Percentiles rank a stretch among this genome's conserved stretches.
phyloP scores from a whole-genome alignment of 2,888 invertebrate genomes.

The Athalia circularis region DNA sequence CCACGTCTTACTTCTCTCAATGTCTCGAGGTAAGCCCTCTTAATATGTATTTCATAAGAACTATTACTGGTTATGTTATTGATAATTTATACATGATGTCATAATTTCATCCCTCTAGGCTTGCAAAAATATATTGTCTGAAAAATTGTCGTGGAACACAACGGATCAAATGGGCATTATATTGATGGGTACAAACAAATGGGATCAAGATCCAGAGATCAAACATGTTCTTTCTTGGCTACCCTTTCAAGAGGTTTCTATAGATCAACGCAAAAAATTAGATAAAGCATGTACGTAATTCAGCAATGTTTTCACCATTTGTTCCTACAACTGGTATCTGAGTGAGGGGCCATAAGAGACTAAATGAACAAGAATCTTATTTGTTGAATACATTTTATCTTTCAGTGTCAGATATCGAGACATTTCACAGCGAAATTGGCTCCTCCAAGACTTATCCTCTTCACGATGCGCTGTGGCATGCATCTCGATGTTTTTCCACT shows the following conservation, averaged over 20 bases:
- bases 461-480: conserved; percentile 56
- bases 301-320: not conserved
- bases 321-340: not conserved
- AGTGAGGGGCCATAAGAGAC: not conserved
- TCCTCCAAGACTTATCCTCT: conserved; percentile 51
- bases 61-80: no score
- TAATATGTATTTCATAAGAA: no score
- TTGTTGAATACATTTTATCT: no score
- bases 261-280: conserved; percentile 48
- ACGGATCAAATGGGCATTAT: conserved; percentile 60
- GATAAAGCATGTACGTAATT: conserved; percentile 52
- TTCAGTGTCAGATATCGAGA: conserved; percentile 33
- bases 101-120: conserved; percentile 5
- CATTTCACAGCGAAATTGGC: conserved; percentile 25
- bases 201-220: conserved; percentile 49
- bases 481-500: conserved; percentile 50
- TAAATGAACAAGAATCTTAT: not conserved
- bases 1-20: conserved; percentile 52
- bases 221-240: conserved; percentile 55
- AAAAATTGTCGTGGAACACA: conserved; percentile 58
- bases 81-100: no score
- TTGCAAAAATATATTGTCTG: conserved; percentile 55
- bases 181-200: conserved; percentile 56
- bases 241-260: conserved; percentile 50
- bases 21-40: conserved; percentile 55